Conservation (phyloP, 2,797 vertebrate species). For the Limnodromus scolopaceus region DNA sequence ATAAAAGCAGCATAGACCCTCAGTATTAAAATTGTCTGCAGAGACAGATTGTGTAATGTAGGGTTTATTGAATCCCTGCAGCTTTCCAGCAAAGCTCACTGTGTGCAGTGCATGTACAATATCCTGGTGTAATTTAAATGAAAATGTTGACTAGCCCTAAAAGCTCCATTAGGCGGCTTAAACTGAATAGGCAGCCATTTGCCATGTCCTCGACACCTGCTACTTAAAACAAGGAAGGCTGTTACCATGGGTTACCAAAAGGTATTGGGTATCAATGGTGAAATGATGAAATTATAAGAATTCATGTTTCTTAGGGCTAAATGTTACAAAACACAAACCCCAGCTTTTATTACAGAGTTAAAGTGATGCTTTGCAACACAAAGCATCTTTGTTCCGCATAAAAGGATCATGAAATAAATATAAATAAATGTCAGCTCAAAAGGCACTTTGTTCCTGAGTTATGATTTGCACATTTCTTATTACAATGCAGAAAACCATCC, state of each 20-base stretch:
- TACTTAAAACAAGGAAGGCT: not conserved
- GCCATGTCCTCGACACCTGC: not conserved
- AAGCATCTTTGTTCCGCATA: not conserved
- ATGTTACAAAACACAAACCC: not conserved
- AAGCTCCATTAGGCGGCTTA: slow-evolving; percentile 13
- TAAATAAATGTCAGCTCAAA: not conserved
- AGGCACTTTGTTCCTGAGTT: not conserved
- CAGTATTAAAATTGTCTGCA: not conserved
- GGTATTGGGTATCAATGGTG: not conserved
- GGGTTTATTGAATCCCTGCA: slow-evolving; percentile 47
- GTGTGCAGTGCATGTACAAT: not conserved
- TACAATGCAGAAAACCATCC: not conserved
- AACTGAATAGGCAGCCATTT: slow-evolving; percentile 6
- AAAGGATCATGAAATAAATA: not conserved
- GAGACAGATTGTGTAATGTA: slow-evolving; percentile 29
- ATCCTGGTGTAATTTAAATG: not conserved
- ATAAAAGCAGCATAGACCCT: not conserved
- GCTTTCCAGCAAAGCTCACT: slow-evolving; percentile 31
- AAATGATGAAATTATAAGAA: slow-evolving; percentile 8
- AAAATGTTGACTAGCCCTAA: slow-evolving; percentile 41
- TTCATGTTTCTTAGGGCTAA: not conserved
- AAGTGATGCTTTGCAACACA: not conserved
- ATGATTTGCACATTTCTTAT: not conserved
- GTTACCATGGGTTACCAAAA: slow-evolving; percentile 25
- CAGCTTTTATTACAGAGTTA: not conserved